These are phyloP conservation scores for Brachyistius frenatus DNA, from an alignment of 2,113 vertebrate genomes.

Conservation along the genomic window DNA sequence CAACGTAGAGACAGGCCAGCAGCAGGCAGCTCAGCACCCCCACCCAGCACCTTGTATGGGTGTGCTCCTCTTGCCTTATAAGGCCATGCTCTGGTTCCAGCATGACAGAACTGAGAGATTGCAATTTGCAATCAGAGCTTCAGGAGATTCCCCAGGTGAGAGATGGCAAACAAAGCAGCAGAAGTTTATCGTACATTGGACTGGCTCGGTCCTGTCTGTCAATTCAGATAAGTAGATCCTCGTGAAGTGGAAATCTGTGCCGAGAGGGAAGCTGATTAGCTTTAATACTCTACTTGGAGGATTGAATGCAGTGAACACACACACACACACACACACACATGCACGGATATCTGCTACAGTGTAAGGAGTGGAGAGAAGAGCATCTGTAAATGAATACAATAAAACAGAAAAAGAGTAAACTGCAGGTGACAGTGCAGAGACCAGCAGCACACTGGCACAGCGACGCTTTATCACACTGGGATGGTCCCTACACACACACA, in stretches of 20 bases:
- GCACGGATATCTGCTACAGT: too few species aligned
- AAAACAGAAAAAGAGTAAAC: too few species aligned
- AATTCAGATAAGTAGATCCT: slow-evolving; percentile 48
- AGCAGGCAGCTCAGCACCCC: slow-evolving; percentile 82
- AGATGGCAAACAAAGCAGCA: background rate
- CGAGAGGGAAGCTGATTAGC: too few species aligned
- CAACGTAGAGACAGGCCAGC: slow-evolving; percentile 86
- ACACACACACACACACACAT: background rate
- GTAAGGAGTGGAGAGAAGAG: too few species aligned
- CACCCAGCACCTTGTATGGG: slow-evolving; percentile 69
- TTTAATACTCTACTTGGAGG: too few species aligned
- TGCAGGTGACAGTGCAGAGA: slow-evolving; percentile 84
- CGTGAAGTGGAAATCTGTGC: too few species aligned
- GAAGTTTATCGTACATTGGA: slow-evolving; percentile 9
- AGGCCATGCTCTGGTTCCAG: slow-evolving; percentile 6
- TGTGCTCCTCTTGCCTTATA: background rate
- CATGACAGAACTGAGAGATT: slow-evolving; percentile 17
- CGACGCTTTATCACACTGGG: slow-evolving; percentile 85
- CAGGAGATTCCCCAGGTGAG: slow-evolving; percentile 7
- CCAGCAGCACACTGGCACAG: slow-evolving; percentile 86
- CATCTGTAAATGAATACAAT: too few species aligned
- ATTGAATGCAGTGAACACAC: too few species aligned
- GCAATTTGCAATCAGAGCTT: background rate
- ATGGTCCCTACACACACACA: slow-evolving; percentile 76
- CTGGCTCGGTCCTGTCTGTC: slow-evolving; percentile 10